A percentile compares a stretch with the other conserved stretches of the same genome.
These are phyloP conservation scores for Platycercus adscitus DNA, from an alignment of 2,113 vertebrate genomes.

Conservation along the genomic window DNA sequence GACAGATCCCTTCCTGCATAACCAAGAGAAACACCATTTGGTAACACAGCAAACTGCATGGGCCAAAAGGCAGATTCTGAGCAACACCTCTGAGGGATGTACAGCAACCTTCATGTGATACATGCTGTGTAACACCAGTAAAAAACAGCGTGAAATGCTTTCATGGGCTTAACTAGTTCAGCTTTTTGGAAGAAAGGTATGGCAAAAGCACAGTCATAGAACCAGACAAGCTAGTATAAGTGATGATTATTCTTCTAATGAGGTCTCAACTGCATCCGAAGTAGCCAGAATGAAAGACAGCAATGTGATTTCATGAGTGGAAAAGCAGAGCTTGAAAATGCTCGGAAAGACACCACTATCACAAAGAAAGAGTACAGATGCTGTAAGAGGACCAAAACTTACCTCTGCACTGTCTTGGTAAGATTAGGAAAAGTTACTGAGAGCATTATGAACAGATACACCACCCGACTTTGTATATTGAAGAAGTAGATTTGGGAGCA, in stretches of 20 bases:
- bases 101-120: accelerated
- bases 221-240: not conserved
- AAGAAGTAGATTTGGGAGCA: not conserved
- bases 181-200: not conserved
- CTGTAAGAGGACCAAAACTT: not conserved
- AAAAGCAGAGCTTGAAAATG: not conserved
- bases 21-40: not conserved
- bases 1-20: not conserved
- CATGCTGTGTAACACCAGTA: accelerated
- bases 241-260: not conserved
- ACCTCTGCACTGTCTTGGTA: not conserved
- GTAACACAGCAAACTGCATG: accelerated
- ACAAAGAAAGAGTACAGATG: not conserved
- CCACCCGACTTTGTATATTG: not conserved
- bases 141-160: not conserved
- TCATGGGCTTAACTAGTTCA: not conserved
- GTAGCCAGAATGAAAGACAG: not conserved
- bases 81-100: not conserved
- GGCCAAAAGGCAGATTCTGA: not conserved
- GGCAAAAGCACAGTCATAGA: not conserved
- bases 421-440: not conserved
- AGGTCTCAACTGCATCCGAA: not conserved
- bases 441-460: not conserved
- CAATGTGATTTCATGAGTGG: accelerated
- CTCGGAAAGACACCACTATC: not conserved